Percentiles rank a stretch among this genome's conserved stretches.
Evolutionary conservation across 37 sponge, comb jelly and placozoan species (phyloP).

Genomic region (Hormiphora californensis): DNA sequence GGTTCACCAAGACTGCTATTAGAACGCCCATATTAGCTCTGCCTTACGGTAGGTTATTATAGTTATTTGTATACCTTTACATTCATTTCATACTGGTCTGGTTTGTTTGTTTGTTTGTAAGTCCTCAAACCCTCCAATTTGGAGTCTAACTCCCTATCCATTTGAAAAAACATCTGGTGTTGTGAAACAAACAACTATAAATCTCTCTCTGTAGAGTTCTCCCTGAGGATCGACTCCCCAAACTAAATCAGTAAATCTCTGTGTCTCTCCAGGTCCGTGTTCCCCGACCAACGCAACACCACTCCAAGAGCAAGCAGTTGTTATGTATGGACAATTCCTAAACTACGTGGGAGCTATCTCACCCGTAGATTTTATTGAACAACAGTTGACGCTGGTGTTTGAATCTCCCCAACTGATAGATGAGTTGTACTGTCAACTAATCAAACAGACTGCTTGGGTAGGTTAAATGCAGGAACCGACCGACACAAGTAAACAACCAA

Average conservation of each 20-base stretch:
- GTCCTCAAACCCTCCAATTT: too few relatives aligned
- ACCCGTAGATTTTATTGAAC: conserved; percentile 38
- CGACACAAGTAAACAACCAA: too few relatives aligned
- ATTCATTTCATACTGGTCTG: too few relatives aligned
- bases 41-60: conserved; percentile 49
- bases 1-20: conserved; percentile 32
- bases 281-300: conserved; percentile 34
- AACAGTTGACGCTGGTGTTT: not conserved
- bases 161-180: too few relatives aligned
- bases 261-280: conserved; percentile 41
- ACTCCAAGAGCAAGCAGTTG: conserved; percentile 49
- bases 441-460: conserved; percentile 86
- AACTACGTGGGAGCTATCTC: conserved; percentile 53
- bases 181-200: too few relatives aligned
- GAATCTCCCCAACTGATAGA: conserved; percentile 45
- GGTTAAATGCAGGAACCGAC: too few relatives aligned
- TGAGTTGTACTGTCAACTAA: conserved; percentile 89
- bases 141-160: too few relatives aligned
- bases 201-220: too few relatives aligned
- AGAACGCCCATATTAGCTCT: conserved; percentile 27
- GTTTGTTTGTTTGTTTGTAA: too few relatives aligned
- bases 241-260: too few relatives aligned
- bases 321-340: conserved; percentile 27
- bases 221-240: too few relatives aligned
- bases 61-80: too few relatives aligned